Base-by-base conservation (phyloP, 2,888 invertebrate genomes). In the Argynnis bischoffii region DNA sequence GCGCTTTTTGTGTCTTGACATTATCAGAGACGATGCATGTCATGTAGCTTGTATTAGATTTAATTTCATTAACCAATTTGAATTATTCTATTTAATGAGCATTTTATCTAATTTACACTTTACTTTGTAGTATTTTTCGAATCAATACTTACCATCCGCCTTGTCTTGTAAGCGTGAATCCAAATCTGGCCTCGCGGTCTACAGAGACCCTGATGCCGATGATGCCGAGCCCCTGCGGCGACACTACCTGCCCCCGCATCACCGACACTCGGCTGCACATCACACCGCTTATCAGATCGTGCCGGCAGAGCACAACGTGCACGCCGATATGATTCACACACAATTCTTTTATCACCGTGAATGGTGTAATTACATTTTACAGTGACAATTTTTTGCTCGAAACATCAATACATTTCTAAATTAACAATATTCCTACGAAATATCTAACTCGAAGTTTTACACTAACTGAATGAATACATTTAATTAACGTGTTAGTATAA, bases 191-290 rank as follows among this genome's bases (percentile, higher is more conserved):
- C 89, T 99, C 98, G 74, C 96, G 95, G 92, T 98, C 98, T 80
- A 99, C 98, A 73, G 98, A 98, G 69, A 99, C 99, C 77, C 99
- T 95, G 85, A 99, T 99, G 84, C 99, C 99, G 86, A 98, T 96
- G 92, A 99, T 96, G 77, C 99, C 98, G 77, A 98, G 95, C 74
- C 98, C 98, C 93, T 98, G 98, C 70, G 97, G 96, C 72, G 98
- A 97, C 77, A 98, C 95, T 83, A 99, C 99, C 93, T 98, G 97
- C 77, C 99, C 99, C 84, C 99, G 95, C 95, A 99, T 98, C 88
- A 99, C 99, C 83, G 99, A 98, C 82, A 98, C 99, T 88, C 99
- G 98, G 94, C 99, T 99, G 95, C 88, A 93, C 94, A 93, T 82
- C 90, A 78, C 87, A 84, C 74, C 81, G 81, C 80, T 82, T 80